Percentiles rank a stretch among this genome's conserved stretches.
These are phyloP conservation scores for Scopus umbretta DNA, from an alignment of 2,113 vertebrate genomes.

Conservation along the genomic window DNA sequence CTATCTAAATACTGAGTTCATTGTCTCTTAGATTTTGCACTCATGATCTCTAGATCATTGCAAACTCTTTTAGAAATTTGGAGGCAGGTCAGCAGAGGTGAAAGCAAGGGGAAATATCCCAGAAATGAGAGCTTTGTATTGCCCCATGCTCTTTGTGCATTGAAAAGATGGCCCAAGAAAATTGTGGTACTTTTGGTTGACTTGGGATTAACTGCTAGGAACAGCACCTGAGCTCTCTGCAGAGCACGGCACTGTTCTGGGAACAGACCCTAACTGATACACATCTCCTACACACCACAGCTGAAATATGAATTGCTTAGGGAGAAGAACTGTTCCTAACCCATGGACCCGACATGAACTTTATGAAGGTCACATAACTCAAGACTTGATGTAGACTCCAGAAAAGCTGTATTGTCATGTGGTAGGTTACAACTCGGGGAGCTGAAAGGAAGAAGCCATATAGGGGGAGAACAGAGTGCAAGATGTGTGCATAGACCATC, in stretches of 20 bases:
- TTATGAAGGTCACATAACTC: background rate
- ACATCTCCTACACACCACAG: fast-evolving
- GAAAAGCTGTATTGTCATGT: background rate
- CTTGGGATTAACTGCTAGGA: background rate
- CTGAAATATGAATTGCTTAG: background rate
- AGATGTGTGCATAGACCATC: background rate
- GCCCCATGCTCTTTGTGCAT: fast-evolving
- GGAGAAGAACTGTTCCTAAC: background rate
- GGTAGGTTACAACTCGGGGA: background rate
- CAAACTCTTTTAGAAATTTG: background rate
- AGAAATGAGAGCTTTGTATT: background rate
- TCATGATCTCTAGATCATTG: background rate
- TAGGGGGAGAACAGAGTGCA: background rate
- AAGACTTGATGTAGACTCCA: background rate
- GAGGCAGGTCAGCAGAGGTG: background rate
- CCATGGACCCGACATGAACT: background rate
- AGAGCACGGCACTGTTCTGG: background rate
- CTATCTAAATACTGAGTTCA: background rate
- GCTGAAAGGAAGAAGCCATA: background rate
- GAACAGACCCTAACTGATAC: background rate
- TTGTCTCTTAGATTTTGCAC: background rate
- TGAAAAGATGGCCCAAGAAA: background rate
- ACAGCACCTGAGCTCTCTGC: background rate
- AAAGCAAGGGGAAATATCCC: background rate
- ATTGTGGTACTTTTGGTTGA: background rate